Conservation (phyloP, 53 echinoderm and acorn worm genomes). For the Henricia sp. region DNA sequence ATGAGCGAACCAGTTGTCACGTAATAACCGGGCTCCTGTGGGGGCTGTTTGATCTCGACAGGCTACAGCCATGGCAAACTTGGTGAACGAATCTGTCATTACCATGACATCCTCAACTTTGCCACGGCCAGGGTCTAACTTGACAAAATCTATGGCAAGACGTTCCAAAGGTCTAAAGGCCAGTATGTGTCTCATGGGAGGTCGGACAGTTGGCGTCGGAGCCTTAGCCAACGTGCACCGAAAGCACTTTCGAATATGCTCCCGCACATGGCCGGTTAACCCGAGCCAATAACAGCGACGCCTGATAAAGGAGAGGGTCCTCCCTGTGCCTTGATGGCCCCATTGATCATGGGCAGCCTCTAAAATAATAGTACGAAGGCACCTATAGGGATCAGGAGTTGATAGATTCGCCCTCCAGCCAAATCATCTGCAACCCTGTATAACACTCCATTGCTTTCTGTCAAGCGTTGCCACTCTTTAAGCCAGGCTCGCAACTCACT, state of each 20-base stretch:
- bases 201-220: constrained; percentile 39
- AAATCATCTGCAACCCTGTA: constrained; percentile 7
- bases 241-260: constrained; percentile 48
- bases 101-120: constrained; percentile 64
- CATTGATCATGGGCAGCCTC: constrained; percentile 60
- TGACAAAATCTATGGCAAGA: constrained; percentile 62
- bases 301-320: constrained; percentile 49
- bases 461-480: constrained; percentile 23
- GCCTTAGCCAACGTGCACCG: constrained; percentile 44
- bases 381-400: constrained; percentile 48
- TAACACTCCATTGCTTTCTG: constrained; percentile 43
- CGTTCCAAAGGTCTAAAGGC: constrained; percentile 65
- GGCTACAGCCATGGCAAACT: constrained; percentile 54
- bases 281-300: constrained; percentile 61
- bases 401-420: not conserved
- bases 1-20: constrained; percentile 54
- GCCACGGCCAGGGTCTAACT: constrained; percentile 49
- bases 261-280: constrained; percentile 15
- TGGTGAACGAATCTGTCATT: constrained; percentile 64
- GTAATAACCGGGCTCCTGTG: constrained; percentile 15
- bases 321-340: constrained; percentile 55
- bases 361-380: not conserved
- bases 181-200: constrained; percentile 53
- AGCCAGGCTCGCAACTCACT: constrained; percentile 39
- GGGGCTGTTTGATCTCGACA: constrained; percentile 52